phyloP scores from a whole-genome alignment of 2,113 vertebrate species.

The Brachyistius frenatus region DNA sequence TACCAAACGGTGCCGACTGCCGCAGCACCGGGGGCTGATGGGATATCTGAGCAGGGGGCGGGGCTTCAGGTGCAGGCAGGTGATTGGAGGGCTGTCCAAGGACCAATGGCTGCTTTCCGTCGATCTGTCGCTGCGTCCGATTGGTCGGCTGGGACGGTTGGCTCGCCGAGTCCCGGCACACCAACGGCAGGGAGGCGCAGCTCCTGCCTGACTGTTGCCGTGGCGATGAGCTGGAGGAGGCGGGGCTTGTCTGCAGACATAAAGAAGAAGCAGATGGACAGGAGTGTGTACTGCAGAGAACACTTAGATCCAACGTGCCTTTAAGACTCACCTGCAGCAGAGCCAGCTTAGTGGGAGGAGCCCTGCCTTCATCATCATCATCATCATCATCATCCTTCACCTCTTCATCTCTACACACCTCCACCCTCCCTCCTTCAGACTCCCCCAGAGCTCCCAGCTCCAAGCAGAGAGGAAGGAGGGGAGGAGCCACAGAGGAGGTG shows the following conservation, averaged over 20 bases:
- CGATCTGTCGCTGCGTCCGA: conserved; percentile 28
- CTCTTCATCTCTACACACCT: not conserved
- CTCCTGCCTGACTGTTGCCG: conserved; percentile 39
- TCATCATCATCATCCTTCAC: conserved; percentile 33
- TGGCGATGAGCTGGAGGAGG: conserved; percentile 41
- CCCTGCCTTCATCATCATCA: conserved; percentile 53
- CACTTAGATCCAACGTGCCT: not conserved
- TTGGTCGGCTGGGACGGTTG: conserved; percentile 28
- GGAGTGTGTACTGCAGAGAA: not conserved
- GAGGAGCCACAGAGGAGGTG: conserved; percentile 53
- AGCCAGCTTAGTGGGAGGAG: conserved; percentile 65
- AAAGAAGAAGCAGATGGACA: not conserved
- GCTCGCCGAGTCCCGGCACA: conserved; percentile 29
- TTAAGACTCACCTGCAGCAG: conserved; percentile 63
- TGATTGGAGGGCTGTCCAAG: too few species aligned
- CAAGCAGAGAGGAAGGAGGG: conserved; percentile 60
- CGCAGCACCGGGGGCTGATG: conserved; percentile 24
- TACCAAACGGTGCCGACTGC: not conserved
- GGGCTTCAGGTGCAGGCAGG: conserved; percentile 1
- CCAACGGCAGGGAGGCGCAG: conserved; percentile 38
- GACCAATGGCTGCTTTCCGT: too few species aligned
- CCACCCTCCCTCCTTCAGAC: not conserved
- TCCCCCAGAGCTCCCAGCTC: conserved; percentile 65
- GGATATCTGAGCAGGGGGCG: not conserved
- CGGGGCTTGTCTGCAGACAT: conserved; percentile 40